Base-by-base conservation (phyloP, 1,140 invertebrate species). In the Planococcus citri region DNA sequence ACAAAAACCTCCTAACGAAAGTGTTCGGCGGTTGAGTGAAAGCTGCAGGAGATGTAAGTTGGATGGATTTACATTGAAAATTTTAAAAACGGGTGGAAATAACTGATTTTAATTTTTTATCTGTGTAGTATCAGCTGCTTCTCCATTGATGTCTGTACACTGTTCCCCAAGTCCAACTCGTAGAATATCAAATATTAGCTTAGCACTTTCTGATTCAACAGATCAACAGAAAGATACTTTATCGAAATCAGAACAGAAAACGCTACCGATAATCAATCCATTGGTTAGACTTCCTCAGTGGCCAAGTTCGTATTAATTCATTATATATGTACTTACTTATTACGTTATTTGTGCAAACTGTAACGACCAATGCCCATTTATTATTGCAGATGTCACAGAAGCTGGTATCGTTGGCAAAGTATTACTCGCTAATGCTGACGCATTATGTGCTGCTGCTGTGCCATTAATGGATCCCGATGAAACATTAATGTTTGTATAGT, bases 381-480 rank as follows among this genome's bases (percentile, higher is more conserved):
- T 73, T 68, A 72, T 74, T 73, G 4, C 71, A 87, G 85, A 86
- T 76, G 81, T 87, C 1, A 81, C 80, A 24, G 80, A 82, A 68
- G 86, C 87, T 60, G 88, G 89, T 64, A 85, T 94, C 68, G 91
- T 95, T 72, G 91, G 90, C 74, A 91, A 94, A 80, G 95, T 93
- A 72, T 82, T 98, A 10, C 79, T 97, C 61, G 94, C 94, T 27
- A 97, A 97, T 80, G 94, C 94, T n/a, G 94, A 97, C 79, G 92
- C 94, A 12, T 80, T 98, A 0, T 97, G 94, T 81, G 94, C 94
- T 37, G 91, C 94, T 6, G 93, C 92, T 14, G 94, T 92, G 72
- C 94, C 94, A 2, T 79, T 96, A 14, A 92, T 95, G 86, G 92
- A 95, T 79, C 87, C 89, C 0, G 91, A 95, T 78, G 91, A 95